Conservation (phyloP, 1,140 invertebrate species). For the Plutomurus gul region DNA sequence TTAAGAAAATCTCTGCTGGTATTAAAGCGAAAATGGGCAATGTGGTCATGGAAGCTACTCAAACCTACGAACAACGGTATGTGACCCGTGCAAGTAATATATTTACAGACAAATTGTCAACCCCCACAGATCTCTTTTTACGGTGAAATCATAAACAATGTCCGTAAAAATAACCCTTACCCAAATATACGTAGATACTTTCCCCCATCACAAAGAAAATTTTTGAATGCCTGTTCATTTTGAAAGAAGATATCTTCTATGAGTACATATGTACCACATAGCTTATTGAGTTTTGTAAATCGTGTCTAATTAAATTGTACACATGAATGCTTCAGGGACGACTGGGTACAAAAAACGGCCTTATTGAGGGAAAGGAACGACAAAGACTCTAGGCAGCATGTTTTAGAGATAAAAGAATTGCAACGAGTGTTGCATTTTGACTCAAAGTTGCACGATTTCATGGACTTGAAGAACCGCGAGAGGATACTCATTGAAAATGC, state of each 20-base stretch:
- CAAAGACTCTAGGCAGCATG: slow-evolving; percentile 43
- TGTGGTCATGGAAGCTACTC: slow-evolving; percentile 35
- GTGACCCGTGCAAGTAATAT: no score
- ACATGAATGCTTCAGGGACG: no score
- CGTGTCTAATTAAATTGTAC: no score
- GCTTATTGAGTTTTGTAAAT: background rate
- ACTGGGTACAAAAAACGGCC: slow-evolving; percentile 32
- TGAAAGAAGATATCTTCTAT: no score
- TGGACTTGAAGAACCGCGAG: slow-evolving; percentile 37
- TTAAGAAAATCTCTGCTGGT: background rate
- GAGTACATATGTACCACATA: no score
- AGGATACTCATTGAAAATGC: slow-evolving; percentile 22
- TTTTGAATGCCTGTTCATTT: no score
- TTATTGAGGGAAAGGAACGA: slow-evolving; percentile 34
- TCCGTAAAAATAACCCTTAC: no score
- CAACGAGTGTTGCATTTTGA: slow-evolving; percentile 37
- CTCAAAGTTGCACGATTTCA: slow-evolving; percentile 38
- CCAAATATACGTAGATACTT: no score
- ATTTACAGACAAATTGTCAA: no score
- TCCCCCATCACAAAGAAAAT: no score
- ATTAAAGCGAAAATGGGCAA: slow-evolving; percentile 40
- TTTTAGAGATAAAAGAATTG: slow-evolving; percentile 43
- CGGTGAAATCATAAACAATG: no score
- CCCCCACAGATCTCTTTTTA: no score
- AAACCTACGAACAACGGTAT: slow-evolving; percentile 41